Evolutionary conservation across 2,113 vertebrate genomes (phyloP), one percentile per base, ranked within the genome.

Genomic region (Ploceus nigricollis): DNA sequence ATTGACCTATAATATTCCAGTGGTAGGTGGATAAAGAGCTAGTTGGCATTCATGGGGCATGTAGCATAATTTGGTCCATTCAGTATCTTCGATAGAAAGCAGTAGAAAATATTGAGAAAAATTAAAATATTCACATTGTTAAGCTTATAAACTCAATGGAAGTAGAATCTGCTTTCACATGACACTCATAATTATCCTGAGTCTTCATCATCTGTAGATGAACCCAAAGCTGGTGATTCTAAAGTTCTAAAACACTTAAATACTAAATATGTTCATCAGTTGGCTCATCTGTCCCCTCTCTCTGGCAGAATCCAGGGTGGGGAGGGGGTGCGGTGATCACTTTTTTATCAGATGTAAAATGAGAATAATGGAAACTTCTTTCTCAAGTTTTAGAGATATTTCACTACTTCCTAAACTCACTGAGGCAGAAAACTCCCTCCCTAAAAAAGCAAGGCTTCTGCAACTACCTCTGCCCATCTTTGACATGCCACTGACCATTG

Each of bases 391-490:
- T 48, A 79, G 61, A 16, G 79, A 25, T 47, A 70, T 37, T 68
- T 78, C 6, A 1, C 11, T 37, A 45, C 39, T 70, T 93, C 39
- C 44, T 77, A 54, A 81, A 48, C 6, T 51, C 21, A 20, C 20
- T 19, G 58, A n/a, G 8, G 31, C 57, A 77, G 53, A 65, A 73
- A 56, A 16, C 6, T 44, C 1, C 0, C 11, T 66, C 30, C 45
- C 50, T 30, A 42, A 56, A 50, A 87, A 78, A 58, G 10, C 31
- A 45, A 87, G 35, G 21, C 21, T 83, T 77, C 30, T 80, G 33
- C 64, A 70, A 27, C 8, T 1, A 0, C 11, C 2, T 0, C 15
- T 53, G 35, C 6, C 6, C 39, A 39, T 15, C 57, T 73, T n/a
- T 48, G 45, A 70, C 25, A 5, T 20, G n/a, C 8, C 66, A 42